phyloP scores from a whole-genome alignment of 2,797 vertebrate species.

The Botia kubotai region DNA sequence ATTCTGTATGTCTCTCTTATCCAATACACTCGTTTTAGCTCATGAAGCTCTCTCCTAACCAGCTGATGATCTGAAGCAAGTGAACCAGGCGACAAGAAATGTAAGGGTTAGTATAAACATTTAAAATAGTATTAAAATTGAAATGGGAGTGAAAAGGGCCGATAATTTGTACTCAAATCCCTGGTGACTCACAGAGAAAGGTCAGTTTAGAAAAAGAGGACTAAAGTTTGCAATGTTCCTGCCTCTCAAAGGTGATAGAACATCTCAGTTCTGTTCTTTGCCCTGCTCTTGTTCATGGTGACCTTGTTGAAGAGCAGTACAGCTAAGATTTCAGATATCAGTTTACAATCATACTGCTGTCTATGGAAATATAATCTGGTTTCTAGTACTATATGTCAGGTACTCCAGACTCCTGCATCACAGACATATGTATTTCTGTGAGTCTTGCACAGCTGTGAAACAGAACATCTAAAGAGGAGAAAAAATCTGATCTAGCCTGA shows the following conservation, averaged over 20 bases:
- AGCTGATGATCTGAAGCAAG: too few relatives aligned
- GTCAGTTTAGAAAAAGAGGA: not conserved
- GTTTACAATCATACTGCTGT: too few relatives aligned
- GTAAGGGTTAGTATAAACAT: not conserved
- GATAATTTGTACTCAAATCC: not conserved
- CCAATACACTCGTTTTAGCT: too few relatives aligned
- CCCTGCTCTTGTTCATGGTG: not conserved
- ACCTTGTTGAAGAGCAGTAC: not conserved
- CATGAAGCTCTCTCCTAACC: too few relatives aligned
- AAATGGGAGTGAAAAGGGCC: not conserved
- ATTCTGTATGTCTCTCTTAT: too few relatives aligned
- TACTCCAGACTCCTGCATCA: not conserved
- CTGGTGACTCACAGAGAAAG: not conserved
- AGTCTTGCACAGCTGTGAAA: not conserved
- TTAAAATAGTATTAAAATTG: not conserved
- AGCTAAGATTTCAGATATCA: not conserved
- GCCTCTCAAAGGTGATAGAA: not conserved
- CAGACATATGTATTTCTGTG: not conserved
- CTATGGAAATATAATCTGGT: not conserved
- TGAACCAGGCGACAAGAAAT: too few relatives aligned
- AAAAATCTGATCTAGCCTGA: constrained; percentile 12
- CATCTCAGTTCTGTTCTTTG: not conserved
- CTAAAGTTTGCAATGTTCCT: constrained; percentile 1
- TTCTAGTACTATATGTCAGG: not conserved
- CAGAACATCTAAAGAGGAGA: not conserved